These are phyloP conservation scores for Apteryx mantelli DNA, from an alignment of 2,113 vertebrate genomes.

Conservation along the genomic window DNA sequence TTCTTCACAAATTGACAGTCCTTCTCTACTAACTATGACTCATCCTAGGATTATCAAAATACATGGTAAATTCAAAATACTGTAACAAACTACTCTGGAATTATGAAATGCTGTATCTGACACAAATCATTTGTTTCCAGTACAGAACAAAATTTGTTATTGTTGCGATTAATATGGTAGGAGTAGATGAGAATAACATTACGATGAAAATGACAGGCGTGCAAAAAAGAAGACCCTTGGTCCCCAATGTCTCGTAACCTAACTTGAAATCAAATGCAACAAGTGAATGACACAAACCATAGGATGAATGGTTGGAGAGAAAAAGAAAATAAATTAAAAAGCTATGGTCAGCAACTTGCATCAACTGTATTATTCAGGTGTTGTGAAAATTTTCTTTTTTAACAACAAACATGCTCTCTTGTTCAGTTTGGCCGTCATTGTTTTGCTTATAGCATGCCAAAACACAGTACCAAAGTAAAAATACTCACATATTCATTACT, in stretches of 20 bases:
- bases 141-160: neutral
- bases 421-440: neutral
- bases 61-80: conserved; percentile 18
- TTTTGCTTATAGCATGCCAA: neutral
- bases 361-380: neutral
- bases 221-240: neutral
- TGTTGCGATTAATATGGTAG: neutral
- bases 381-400: neutral
- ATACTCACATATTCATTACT: neutral
- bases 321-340: neutral
- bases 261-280: neutral
- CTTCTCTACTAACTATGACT: conserved; percentile 35
- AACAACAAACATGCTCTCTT: conserved; percentile 21
- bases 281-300: neutral
- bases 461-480: neutral
- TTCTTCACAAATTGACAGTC: conserved; percentile 31
- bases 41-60: conserved; percentile 17
- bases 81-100: neutral
- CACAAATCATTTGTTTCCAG: neutral
- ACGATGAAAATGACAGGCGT: neutral
- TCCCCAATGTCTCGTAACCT: neutral
- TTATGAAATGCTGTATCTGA: neutral
- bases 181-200: neutral
- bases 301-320: neutral
- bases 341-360: neutral